These are phyloP conservation scores for Amblyopsis rosae DNA, from an alignment of 2,113 vertebrate genomes.

Conservation along the genomic window DNA sequence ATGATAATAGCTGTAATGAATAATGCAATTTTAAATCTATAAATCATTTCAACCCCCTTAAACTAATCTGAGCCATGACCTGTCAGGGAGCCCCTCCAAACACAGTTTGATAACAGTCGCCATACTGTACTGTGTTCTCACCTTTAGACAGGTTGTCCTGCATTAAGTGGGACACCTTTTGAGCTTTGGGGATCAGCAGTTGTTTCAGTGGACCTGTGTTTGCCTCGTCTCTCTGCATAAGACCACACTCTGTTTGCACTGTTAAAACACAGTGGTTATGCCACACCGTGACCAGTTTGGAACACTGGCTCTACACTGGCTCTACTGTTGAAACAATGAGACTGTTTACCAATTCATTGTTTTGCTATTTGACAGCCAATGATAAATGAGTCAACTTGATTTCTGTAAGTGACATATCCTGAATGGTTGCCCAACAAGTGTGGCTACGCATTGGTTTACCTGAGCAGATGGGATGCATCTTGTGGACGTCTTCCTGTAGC, in stretches of 20 bases:
- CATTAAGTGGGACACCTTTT: conserved; percentile 83
- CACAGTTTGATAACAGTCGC: conserved; percentile 2
- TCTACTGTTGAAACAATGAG: not conserved
- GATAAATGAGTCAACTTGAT: not conserved
- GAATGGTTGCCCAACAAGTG: not conserved
- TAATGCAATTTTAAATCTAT: too few species aligned
- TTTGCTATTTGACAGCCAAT: not conserved
- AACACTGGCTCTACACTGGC: not conserved
- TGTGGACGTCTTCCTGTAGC: conserved; percentile 88
- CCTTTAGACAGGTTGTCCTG: conserved; percentile 86
- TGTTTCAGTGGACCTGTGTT: conserved; percentile 54
- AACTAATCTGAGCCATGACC: too few species aligned
- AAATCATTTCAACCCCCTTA: too few species aligned
- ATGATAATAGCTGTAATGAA: too few species aligned
- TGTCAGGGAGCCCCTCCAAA: too few species aligned
- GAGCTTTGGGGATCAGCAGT: conserved; percentile 77
- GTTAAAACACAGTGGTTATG: not conserved
- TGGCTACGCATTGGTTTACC: conserved; percentile 59
- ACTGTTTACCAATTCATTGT: not conserved
- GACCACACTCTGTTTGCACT: conserved; percentile 46
- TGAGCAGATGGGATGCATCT: conserved; percentile 75
- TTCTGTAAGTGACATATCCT: not conserved
- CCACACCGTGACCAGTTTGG: not conserved
- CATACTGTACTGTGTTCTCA: conserved; percentile 70
- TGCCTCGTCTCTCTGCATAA: conserved; percentile 2